A percentile compares a stretch with the other conserved stretches of the same genome.
Evolutionary conservation across 2,797 vertebrate species (phyloP).

Genomic region (Poecilia wingei): DNA sequence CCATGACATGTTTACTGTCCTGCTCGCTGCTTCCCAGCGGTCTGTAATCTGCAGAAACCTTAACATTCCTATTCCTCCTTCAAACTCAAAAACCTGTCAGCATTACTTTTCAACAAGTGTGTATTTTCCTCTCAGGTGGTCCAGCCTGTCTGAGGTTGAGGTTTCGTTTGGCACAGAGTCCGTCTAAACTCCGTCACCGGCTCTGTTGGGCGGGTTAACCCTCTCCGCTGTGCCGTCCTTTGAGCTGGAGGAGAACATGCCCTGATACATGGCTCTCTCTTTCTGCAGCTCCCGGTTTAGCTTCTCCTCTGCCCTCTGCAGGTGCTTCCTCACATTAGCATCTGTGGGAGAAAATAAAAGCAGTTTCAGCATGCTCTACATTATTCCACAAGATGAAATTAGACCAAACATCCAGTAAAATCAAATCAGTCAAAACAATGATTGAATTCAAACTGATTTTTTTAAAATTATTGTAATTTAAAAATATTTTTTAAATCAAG

Average conservation of each 20-base stretch:
- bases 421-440: not conserved
- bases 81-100: conserved; percentile 11
- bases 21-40: conserved; percentile 12
- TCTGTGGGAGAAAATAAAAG: conserved; percentile 72
- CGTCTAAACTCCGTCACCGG: conserved; percentile 48
- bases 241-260: conserved; percentile 84
- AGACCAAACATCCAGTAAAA: not conserved
- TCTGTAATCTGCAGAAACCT: conserved; percentile 14
- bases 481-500: not conserved
- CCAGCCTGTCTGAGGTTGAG: conserved; percentile 36
- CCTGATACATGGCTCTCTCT: conserved; percentile 87
- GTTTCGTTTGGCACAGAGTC: conserved; percentile 32
- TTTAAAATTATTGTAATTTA: too few relatives aligned
- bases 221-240: conserved; percentile 41
- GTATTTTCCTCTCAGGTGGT: conserved; percentile 25
- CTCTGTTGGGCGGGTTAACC: conserved; percentile 59
- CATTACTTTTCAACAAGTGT: not conserved
- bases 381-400: not conserved
- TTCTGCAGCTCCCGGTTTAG: conserved; percentile 83
- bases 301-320: conserved; percentile 85
- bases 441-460: not conserved
- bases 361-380: not conserved
- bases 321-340: conserved; percentile 82
- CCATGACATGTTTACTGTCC: conserved; percentile 40
- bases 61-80: conserved; percentile 9